Base-by-base conservation (phyloP, 2,888 invertebrate species). In the Unio delphinus region DNA sequence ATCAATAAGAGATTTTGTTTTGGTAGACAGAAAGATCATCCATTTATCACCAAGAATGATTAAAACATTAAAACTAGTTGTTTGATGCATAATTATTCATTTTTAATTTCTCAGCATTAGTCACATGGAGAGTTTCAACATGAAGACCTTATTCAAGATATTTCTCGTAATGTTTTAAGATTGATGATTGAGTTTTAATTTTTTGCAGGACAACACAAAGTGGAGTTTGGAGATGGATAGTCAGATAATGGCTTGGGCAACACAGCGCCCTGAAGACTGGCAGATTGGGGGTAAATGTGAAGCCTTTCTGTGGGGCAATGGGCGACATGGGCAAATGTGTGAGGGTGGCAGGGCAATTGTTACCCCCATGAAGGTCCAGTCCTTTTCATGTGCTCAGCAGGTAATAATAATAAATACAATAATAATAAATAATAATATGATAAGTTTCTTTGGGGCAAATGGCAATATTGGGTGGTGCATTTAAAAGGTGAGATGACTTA, bases 271-370 rank as follows among this genome's bases (percentile, higher is more conserved):
- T 5, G 92, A 92, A 73, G 93, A 93, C 87, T 93, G 93, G 93
- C 93, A 93, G 86, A 91, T 92, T 56, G 93, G 93, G 8, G 93
- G 93, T 7, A 92, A 92, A 84, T 93, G 93, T 87, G 91, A 92
- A 74, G 92, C 92, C 2, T 93, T 90, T 83, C 86, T 93, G 81
- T 93, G 93, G 92, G 93, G 93, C 11, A 92, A 92, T 67, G 92
- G 93, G 57, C 86, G 93, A n/a, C 92, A 93, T 84, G 93, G 93
- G 1, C 93, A 93, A 86, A 87, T 93, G 61, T 92, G 92, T 57
- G 93, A 93, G 82, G 90, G 90, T 73, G 92, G 92, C 81, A 79
- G 88, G 64, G 84, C 82, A n/a, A 80, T 80, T 11, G 76, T 86
- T 55, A 79, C 77, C 23, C 89, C 90, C 23, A 74, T 78, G 18